Base-by-base conservation (phyloP, 2,797 vertebrate genomes). In the Hippopotamyrus pictus region DNA sequence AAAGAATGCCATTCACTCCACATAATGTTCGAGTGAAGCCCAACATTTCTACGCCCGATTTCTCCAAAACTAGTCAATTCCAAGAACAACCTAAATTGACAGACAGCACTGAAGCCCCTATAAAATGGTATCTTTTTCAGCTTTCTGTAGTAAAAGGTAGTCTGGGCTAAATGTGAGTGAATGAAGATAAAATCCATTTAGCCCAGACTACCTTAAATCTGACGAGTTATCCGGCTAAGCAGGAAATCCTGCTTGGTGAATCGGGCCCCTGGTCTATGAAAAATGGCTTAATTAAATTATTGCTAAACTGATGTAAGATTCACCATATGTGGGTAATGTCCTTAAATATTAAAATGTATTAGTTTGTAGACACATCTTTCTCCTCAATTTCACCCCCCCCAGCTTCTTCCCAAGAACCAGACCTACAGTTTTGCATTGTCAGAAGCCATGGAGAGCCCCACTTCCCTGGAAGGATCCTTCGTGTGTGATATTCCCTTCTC, bases 401-500 rank as follows among this genome's bases (percentile, higher is more conserved):
- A 98, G 97, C 92, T 93, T 92, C 93, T 96, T 91, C 95, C 96
- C 89, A 95, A 92, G 90, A 93, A 93, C 3, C 92, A 91, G 90
- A 91, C 89, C 84, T 96, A 97, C 83, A 93, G 93, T 50, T 97
- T 96, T 90, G 87, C 97, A 90, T 90, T 98, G 62, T 91, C 94
- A 2, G 91, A 88, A 83, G 89, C 91, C 37, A 92, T 92, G 3
- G 95, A 95, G 95, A 88, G 88, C 25, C 53, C 0, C 19, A 89
- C 92, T 0, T 46, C 86, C 6, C 92, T 93, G 88, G 91, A 88
- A 82, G 96, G 94, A 37, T 76, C 94, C 0, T 85, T 96, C 29
- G 91, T 97, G 92, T 93, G 90, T 90, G 93, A 93, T 5, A 90
- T 98, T 90, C 96, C 96, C 46, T 98, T 98, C 93, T 95, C 93